Conservation (phyloP, 2,888 invertebrate genomes). For the Dichetophora obliterata region DNA sequence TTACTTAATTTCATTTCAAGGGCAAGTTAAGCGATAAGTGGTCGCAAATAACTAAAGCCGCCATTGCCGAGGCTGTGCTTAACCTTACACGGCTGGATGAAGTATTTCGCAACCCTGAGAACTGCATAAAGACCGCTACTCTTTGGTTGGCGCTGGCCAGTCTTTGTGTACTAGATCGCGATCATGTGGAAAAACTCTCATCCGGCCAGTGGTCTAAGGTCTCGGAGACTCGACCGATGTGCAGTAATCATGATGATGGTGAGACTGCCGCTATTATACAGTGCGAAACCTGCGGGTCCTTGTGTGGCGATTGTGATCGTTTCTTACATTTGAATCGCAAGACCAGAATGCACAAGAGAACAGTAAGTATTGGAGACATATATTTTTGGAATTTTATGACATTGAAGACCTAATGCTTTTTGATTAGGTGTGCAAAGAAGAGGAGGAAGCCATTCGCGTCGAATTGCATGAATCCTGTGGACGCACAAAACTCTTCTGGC, state of each 20-base stretch:
- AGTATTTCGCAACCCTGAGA: conserved; percentile 78
- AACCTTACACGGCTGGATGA: conserved; percentile 87
- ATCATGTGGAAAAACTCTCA: conserved; percentile 86
- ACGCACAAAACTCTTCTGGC: conserved; percentile 94
- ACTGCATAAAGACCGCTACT: conserved; percentile 86
- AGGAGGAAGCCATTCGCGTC: conserved; percentile 95
- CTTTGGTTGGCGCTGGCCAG: conserved; percentile 95
- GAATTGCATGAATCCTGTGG: conserved; percentile 98
- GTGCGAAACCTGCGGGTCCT: conserved; percentile 90
- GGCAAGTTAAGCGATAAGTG: conserved; percentile 88
- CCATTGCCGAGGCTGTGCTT: conserved; percentile 88
- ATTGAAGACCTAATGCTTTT: neutral
- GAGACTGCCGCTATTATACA: conserved; percentile 92
- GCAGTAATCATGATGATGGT: conserved; percentile 97
- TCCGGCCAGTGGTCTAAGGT: conserved; percentile 83
- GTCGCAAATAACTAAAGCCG: conserved; percentile 88
- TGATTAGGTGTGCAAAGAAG: conserved; percentile 83
- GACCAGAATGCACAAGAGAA: conserved; percentile 85
- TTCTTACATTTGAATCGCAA: conserved; percentile 92
- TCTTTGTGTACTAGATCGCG: conserved; percentile 91
- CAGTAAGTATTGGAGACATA: conserved; percentile 54
- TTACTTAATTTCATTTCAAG: conserved; percentile 69
- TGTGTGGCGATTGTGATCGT: conserved; percentile 96
- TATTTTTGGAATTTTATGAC: too few species aligned
- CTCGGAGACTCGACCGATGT: conserved; percentile 79